Conservation (phyloP, 2,888 invertebrate genomes). For the Flexamia atlantica region DNA sequence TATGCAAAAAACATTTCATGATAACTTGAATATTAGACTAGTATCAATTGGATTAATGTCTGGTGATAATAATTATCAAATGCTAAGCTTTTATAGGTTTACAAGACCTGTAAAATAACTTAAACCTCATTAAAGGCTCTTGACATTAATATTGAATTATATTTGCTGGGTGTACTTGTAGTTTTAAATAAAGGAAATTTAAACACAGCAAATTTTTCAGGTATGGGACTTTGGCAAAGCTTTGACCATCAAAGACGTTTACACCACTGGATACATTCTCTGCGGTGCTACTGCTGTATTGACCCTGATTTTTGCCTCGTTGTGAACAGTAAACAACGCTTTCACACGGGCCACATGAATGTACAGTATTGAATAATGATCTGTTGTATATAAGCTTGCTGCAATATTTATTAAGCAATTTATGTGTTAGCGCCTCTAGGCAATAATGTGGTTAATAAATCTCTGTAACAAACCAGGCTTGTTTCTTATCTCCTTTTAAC, state of each 20-base stretch:
- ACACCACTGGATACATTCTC: slow-evolving; percentile 83
- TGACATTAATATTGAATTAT: too few relatives aligned
- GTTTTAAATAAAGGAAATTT: too few relatives aligned
- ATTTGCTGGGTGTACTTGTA: too few relatives aligned
- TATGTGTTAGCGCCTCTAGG: slow-evolving; percentile 21
- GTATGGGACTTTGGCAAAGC: slow-evolving; percentile 88
- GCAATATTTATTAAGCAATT: slow-evolving; percentile 57
- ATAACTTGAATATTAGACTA: too few relatives aligned
- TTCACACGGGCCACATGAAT: background rate
- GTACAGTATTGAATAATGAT: slow-evolving; percentile 45
- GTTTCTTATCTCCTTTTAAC: background rate
- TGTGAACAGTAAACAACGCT: slow-evolving; percentile 10
- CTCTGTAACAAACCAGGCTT: slow-evolving; percentile 4
- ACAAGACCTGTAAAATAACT: too few relatives aligned
- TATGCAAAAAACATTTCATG: too few relatives aligned
- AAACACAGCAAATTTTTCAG: slow-evolving; percentile 74
- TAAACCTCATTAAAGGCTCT: too few relatives aligned
- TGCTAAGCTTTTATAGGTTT: too few relatives aligned
- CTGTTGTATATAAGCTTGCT: slow-evolving; percentile 53
- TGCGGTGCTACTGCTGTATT: slow-evolving; percentile 74
- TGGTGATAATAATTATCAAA: too few relatives aligned
- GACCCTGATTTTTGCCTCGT: slow-evolving; percentile 70
- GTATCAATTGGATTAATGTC: too few relatives aligned
- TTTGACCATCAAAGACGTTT: slow-evolving; percentile 86
- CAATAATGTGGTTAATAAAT: slow-evolving; percentile 44